These are phyloP conservation scores for Taxidea taxus DNA, from an alignment of 2,113 vertebrate genomes.

Conservation along the genomic window DNA sequence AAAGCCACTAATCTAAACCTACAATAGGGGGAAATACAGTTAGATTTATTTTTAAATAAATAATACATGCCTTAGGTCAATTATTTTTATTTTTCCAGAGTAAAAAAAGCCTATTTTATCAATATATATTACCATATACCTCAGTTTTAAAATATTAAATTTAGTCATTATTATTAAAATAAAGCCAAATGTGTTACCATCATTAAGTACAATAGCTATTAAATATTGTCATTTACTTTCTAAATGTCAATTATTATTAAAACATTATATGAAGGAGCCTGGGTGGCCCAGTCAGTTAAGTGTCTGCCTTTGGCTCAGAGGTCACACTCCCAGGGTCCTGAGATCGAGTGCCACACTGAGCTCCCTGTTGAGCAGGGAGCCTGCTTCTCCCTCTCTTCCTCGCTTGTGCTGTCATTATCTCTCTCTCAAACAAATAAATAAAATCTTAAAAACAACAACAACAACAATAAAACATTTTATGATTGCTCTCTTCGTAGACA, in stretches of 20 bases:
- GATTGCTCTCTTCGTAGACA: neutral
- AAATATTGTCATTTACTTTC: constrained; percentile 7
- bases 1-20: neutral
- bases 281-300: neutral
- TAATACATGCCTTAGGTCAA: neutral
- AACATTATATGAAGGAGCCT: neutral
- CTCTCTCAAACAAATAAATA: neutral
- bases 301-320: neutral
- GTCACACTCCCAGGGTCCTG: neutral
- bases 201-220: neutral
- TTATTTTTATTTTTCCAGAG: neutral
- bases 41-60: constrained; percentile 37
- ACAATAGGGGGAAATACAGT: neutral
- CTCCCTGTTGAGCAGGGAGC: neutral
- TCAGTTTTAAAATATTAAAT: constrained; percentile 15
- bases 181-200: neutral
- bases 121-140: neutral
- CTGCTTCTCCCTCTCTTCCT: neutral
- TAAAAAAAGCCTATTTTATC: constrained; percentile 17
- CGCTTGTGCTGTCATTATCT: neutral
- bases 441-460: neutral
- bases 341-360: neutral
- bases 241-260: constrained; percentile 33
- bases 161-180: neutral
- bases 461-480: neutral